These are phyloP conservation scores for Malacosoma neustria DNA, from an alignment of 2,888 invertebrate genomes.

Conservation along the genomic window DNA sequence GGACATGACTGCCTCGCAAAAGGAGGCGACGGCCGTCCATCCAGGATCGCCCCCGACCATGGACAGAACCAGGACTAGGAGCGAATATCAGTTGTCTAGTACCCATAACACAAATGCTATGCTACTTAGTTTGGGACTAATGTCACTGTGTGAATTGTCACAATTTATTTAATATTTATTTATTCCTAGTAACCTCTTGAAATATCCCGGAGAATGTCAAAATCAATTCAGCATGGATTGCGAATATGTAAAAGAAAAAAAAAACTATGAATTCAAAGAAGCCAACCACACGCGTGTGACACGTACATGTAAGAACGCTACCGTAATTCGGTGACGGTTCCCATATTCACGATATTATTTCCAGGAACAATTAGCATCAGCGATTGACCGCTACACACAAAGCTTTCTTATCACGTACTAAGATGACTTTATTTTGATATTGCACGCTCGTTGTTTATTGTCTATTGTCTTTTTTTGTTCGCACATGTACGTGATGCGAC, in stretches of 20 bases:
- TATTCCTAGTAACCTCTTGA: too few relatives aligned
- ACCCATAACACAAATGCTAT: too few relatives aligned
- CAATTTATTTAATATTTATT: too few relatives aligned
- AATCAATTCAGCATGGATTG: too few relatives aligned
- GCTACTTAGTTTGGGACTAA: too few relatives aligned
- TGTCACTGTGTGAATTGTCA: too few relatives aligned
- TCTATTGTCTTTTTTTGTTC: constrained; percentile 49
- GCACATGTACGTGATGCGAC: constrained; percentile 12
- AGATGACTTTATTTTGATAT: constrained; percentile 69
- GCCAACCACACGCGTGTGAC: constrained; percentile 4
- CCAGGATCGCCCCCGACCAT: too few relatives aligned
- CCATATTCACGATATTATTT: constrained; percentile 30
- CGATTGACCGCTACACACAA: constrained; percentile 14
- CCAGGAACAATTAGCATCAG: constrained; percentile 38
- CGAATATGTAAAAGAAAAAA: background rate
- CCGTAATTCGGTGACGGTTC: constrained; percentile 14
- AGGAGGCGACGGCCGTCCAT: too few relatives aligned
- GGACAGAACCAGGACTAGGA: too few relatives aligned
- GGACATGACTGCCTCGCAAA: too few relatives aligned
- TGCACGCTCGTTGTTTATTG: constrained; percentile 49
- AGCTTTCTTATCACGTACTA: constrained; percentile 48
- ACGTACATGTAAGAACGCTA: constrained; percentile 15
- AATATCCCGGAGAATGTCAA: too few relatives aligned
- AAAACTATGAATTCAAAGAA: constrained; percentile 12
- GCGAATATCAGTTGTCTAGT: too few relatives aligned